A percentile compares a stretch with the other conserved stretches of the same genome.
Evolutionary conservation across 2,888 invertebrate species (phyloP).

Genomic region (Cynaeus angustus): DNA sequence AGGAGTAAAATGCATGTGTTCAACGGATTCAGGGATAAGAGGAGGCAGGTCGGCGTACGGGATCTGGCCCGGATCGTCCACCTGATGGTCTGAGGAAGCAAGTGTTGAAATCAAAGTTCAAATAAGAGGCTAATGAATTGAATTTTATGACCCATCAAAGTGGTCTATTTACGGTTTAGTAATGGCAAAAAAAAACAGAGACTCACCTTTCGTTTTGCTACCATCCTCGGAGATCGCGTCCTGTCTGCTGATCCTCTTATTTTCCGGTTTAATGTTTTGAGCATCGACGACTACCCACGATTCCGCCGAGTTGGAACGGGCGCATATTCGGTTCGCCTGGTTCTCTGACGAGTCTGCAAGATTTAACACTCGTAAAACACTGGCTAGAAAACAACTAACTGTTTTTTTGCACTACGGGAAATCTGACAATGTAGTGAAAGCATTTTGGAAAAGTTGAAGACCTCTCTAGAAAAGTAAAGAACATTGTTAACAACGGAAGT

Average conservation of each 20-base stretch:
- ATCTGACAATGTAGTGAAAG: not conserved
- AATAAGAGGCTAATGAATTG: too few species aligned
- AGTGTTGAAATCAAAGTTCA: not conserved
- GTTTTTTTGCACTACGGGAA: not conserved
- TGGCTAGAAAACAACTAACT: not conserved
- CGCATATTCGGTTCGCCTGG: conserved; percentile 69
- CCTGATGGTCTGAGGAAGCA: conserved; percentile 44
- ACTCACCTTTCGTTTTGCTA: conserved; percentile 53
- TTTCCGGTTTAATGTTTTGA: conserved; percentile 44
- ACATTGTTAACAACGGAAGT: conserved; percentile 1
- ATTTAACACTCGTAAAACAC: conserved; percentile 24
- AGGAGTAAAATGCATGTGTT: conserved; percentile 74
- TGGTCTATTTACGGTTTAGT: too few species aligned
- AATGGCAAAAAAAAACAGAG: not conserved
- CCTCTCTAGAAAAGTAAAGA: conserved; percentile 1
- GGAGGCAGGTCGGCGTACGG: conserved; percentile 70
- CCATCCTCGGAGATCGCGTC: conserved; percentile 53
- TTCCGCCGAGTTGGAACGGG: conserved; percentile 75
- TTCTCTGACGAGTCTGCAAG: conserved; percentile 64
- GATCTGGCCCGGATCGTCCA: conserved; percentile 49
- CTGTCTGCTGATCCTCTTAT: conserved; percentile 56
- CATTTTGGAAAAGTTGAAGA: not conserved
- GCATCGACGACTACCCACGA: conserved; percentile 68
- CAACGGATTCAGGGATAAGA: conserved; percentile 73
- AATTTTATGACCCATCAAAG: too few species aligned